phyloP scores from a whole-genome alignment of 2,113 vertebrate species.

The Morone saxatilis region DNA sequence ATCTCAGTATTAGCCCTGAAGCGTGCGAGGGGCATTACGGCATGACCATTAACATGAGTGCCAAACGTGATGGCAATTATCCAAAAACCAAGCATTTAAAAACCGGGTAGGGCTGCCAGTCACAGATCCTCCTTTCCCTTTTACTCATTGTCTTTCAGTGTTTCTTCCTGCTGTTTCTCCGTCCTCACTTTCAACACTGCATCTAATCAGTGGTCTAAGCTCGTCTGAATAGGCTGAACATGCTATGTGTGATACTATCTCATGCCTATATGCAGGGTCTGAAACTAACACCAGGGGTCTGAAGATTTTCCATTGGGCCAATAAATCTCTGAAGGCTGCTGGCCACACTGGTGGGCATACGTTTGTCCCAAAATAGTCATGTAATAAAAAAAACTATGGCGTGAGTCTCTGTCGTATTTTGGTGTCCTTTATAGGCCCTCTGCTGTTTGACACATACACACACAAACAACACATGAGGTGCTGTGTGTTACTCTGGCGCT shows the following conservation, averaged over 20 bases:
- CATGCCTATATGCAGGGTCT: too few relatives aligned
- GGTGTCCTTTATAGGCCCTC: too few relatives aligned
- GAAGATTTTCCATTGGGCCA: too few relatives aligned
- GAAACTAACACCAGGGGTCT: too few relatives aligned
- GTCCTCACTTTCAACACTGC: not conserved
- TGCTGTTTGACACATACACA: too few relatives aligned
- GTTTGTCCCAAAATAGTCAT: too few relatives aligned
- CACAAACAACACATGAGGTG: too few relatives aligned
- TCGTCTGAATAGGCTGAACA: not conserved
- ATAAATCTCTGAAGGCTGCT: too few relatives aligned
- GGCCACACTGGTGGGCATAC: too few relatives aligned
- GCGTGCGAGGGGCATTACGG: not conserved
- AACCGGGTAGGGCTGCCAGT: not conserved
- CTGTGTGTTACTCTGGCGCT: too few relatives aligned
- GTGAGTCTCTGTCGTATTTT: too few relatives aligned
- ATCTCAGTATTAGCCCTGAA: not conserved
- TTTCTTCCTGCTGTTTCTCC: not conserved
- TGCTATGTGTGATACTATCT: not conserved
- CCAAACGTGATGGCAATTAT: not conserved
- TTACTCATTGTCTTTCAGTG: not conserved
- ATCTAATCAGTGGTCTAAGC: not conserved
- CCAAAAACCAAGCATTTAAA: conserved; percentile 4
- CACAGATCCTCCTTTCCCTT: not conserved
- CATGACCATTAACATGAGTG: not conserved
- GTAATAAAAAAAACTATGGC: too few relatives aligned